Conservation (phyloP, 2,113 vertebrate species). For the Donacobius atricapilla region DNA sequence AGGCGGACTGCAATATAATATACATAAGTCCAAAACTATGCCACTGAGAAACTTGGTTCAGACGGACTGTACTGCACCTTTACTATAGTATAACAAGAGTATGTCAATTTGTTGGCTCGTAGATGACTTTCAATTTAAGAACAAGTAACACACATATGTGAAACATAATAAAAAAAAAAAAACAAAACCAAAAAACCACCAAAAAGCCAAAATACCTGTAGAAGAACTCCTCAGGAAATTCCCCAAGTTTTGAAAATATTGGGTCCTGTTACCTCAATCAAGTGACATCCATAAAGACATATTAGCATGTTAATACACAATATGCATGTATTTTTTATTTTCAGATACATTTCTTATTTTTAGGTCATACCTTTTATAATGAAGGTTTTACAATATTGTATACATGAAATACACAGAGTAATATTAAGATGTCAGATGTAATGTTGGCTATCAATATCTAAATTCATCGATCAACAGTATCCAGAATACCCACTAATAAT, state of each 20-base stretch:
- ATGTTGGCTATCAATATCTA: neutral
- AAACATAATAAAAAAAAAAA: neutral
- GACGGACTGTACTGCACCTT: neutral
- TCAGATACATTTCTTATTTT: neutral
- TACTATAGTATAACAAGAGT: neutral
- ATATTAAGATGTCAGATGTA: neutral
- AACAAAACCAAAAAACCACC: neutral
- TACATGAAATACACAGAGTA: neutral
- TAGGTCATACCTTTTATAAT: neutral
- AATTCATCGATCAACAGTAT: neutral
- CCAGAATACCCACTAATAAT: neutral
- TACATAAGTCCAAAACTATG: neutral
- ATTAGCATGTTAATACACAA: neutral
- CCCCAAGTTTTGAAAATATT: neutral
- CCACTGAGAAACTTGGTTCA: neutral
- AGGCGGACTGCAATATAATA: neutral
- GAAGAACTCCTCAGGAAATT: neutral
- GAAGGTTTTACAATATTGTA: neutral
- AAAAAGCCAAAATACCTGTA: neutral
- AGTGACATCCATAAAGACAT: neutral
- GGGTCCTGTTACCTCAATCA: neutral
- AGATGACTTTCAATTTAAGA: neutral
- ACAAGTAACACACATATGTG: accelerated
- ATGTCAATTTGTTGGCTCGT: neutral
- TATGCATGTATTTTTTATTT: neutral